Conservation (phyloP, 92 coral and sea anemone species). For the Micromussa lordhowensis region DNA sequence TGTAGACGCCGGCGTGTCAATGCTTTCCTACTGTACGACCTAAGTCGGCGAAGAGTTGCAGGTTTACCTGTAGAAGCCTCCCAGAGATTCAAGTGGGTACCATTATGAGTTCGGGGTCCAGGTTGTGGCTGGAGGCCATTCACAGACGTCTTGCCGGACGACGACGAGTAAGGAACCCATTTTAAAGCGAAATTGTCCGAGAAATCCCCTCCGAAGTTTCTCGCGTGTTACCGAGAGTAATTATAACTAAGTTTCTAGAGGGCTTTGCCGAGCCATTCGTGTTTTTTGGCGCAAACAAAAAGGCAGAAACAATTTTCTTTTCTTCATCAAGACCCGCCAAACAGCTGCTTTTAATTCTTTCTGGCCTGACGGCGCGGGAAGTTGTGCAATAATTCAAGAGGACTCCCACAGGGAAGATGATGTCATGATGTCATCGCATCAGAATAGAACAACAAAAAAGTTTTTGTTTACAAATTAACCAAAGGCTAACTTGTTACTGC, state of each 20-base stretch:
- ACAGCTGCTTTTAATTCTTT: conserved; percentile 42
- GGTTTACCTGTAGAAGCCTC: too few species aligned
- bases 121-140: too few species aligned
- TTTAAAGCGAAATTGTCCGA: conserved; percentile 42
- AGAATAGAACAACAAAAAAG: conserved; percentile 49
- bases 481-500: conserved; percentile 69
- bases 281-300: not conserved
- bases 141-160: too few species aligned
- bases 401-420: conserved; percentile 31
- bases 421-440: conserved; percentile 26
- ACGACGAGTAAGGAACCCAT: conserved; percentile 70
- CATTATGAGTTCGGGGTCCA: too few species aligned
- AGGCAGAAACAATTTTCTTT: too few species aligned
- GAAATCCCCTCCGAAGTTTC: conserved; percentile 14
- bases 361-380: conserved; percentile 53
- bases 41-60: too few species aligned
- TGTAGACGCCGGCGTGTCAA: conserved; percentile 19
- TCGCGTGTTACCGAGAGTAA: not conserved
- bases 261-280: conserved; percentile 43
- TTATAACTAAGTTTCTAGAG: not conserved
- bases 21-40: too few species aligned
- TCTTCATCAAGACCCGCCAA: too few species aligned
- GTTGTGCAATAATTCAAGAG: conserved; percentile 66
- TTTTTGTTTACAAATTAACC: conserved; percentile 58
- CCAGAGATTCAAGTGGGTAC: too few species aligned